Conservation (phyloP, 2,113 vertebrate genomes). For the Haplotaxodon microlepis region DNA sequence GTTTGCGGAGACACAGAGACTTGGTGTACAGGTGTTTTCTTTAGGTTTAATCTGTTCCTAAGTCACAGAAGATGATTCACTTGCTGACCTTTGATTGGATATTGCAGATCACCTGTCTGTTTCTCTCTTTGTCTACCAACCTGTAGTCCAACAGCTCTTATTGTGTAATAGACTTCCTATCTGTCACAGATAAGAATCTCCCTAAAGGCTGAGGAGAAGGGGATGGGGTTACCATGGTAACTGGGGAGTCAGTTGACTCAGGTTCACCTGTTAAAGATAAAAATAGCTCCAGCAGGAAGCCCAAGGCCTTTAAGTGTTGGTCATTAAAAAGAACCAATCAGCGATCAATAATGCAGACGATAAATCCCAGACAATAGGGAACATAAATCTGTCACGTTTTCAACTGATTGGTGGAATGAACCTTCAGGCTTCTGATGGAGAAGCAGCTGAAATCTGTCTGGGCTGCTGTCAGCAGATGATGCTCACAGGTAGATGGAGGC, state of each 20-base stretch:
- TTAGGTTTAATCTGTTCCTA: background rate
- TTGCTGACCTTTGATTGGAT: background rate
- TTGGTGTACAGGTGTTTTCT: background rate
- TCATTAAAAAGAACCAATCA: background rate
- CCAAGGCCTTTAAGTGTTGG: background rate
- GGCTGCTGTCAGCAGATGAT: background rate
- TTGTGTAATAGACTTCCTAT: background rate
- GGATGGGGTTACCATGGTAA: conserved; percentile 2
- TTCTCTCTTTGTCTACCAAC: background rate
- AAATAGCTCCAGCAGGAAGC: background rate
- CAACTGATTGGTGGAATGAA: background rate
- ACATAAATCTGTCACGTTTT: background rate
- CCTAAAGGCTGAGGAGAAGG: background rate
- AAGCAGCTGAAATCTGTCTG: background rate
- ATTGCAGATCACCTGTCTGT: background rate
- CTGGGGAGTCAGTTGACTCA: background rate
- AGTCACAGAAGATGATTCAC: background rate
- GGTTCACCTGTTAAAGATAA: background rate
- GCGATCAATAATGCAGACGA: background rate
- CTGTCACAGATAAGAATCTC: background rate
- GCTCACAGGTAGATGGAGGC: background rate
- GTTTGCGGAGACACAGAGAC: background rate
- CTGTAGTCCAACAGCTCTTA: background rate
- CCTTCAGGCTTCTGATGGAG: background rate
- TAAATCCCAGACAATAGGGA: background rate